These are phyloP conservation scores for Tiliacea citrago DNA, from an alignment of 2,888 invertebrate genomes.

Conservation along the genomic window DNA sequence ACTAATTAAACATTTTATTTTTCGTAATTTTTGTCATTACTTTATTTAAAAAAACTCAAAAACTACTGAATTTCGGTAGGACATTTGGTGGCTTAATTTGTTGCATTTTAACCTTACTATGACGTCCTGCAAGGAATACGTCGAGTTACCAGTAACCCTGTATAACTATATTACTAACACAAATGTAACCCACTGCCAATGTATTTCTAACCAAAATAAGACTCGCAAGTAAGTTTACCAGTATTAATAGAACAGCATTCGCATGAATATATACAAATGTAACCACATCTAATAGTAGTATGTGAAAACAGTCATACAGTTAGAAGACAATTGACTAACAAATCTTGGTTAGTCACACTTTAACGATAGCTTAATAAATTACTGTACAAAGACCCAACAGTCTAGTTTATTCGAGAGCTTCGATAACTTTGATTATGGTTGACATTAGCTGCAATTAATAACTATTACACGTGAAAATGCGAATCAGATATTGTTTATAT, in stretches of 20 bases:
- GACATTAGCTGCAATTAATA: not conserved
- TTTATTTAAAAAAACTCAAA: too few relatives aligned
- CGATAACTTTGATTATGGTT: not conserved
- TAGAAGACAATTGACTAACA: slow-evolving; percentile 57
- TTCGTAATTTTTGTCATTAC: too few relatives aligned
- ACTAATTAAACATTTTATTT: too few relatives aligned
- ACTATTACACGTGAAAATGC: not conserved
- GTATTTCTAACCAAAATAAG: slow-evolving; percentile 25
- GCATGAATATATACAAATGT: slow-evolving; percentile 36
- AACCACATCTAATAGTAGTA: slow-evolving; percentile 44
- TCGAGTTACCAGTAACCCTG: too few relatives aligned
- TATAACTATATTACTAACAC: not conserved
- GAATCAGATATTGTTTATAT: not conserved
- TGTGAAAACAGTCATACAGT: slow-evolving; percentile 51
- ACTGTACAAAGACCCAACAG: not conserved
- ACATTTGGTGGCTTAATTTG: too few relatives aligned
- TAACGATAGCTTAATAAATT: slow-evolving; percentile 29
- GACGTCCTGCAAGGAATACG: too few relatives aligned
- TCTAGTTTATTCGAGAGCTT: not conserved
- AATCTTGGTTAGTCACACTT: slow-evolving; percentile 48
- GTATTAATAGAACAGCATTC: slow-evolving; percentile 40
- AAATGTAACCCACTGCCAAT: slow-evolving; percentile 23
- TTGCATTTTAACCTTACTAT: too few relatives aligned
- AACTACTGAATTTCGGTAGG: too few relatives aligned
- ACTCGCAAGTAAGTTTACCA: slow-evolving; percentile 13